Base-by-base conservation (phyloP, 2,888 invertebrate genomes). In the Emmelina monodactyla region DNA sequence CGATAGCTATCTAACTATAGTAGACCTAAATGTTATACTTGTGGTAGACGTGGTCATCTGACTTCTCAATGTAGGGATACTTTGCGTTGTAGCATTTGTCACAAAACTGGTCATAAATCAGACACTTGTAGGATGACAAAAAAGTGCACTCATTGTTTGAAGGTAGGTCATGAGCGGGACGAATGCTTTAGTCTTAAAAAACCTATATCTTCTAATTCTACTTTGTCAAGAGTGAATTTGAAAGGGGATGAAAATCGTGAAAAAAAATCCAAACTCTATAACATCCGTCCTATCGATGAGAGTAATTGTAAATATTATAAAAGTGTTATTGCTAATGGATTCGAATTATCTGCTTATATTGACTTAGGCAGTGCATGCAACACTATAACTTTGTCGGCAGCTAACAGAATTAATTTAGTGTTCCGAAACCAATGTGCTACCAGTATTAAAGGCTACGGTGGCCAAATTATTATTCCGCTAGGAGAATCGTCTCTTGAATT, bases 401-500 rank as follows among this genome's bases (percentile, higher is more conserved):
- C 37, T 14, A 30, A 30, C 13, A 33, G 9, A 25, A 25, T 2
- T 19, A 9, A 9, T 19, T 19, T 6, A 19, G 5, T 19, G 5
- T 6, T 9, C 5, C 19, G 19, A n/a, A 32, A 29, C 3, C 14
- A 33, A 16, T 32, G 16, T 32, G 16, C 9, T 9, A 37, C 33
- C 11, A 37, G 37, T 25, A 37, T 37, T n/a, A 33, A 33, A 15
- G 30, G 31, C 7, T 37, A 33, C 28, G 33, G 37, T 14, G 37
- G 37, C 13, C 37, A 37, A 25, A 31, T 37, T 11, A 37, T 33
- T 1, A 37, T 22, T 2, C 33, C 33, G 15, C 31, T 33, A 30
- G 37, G 37, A 28, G 33, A 25, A 31, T 5, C 5, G 5, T 19
- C 9, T 6, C 19, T 19, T 19, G 9, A 28, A 2, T 28, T 37